Evolutionary conservation across 1,140 invertebrate genomes (phyloP), one percentile per base, ranked within the genome.

Genomic region (Ladona fulva): DNA sequence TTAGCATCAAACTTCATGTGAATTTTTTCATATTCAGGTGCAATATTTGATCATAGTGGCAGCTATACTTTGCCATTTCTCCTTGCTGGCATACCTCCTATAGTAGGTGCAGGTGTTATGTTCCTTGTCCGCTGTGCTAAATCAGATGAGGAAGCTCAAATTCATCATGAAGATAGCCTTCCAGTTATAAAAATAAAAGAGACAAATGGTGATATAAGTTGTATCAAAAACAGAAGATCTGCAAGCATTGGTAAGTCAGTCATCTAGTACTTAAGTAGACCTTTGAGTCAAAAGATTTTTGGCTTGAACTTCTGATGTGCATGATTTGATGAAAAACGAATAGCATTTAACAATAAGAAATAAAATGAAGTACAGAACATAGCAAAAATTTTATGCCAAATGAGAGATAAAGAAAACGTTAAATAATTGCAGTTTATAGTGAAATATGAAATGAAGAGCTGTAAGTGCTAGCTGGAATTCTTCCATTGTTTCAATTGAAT

Each of bases 81-180:
- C 29, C 85, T 94, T 78, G 94, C 95, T 59, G 95, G 96, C 10
- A 87, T 94, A 74, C 94, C 95, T 3, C 94, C 95, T 0, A 88
- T 97, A 24, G 80, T 96, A 8, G 95, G 94, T 16, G 91, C 93
- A 11, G 83, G 92, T 0, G 84, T 92, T 0, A 91, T 97, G 88
- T 94, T 92, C 83, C 81, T 91, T 10, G 90, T 95, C 76, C 88
- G 88, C 74, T 91, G 85, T 80, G 87, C 91, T 0, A 87, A 87
- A 52, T 84, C 88, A 66, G n/a, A 66, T 6, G 52, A 22, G 52
- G 14, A 66, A 16, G n/a, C 14, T 19, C 3, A 66, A 3, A 66
- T 66, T 19, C 16, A 66, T 66, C 14, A 12, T 6, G 52, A 66
- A 66, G n/a, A 22, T 66, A 66, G n/a, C 5, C 5, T 16, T 16